Conservation (phyloP, 2,113 vertebrate species). For the Hydropotes inermis region DNA sequence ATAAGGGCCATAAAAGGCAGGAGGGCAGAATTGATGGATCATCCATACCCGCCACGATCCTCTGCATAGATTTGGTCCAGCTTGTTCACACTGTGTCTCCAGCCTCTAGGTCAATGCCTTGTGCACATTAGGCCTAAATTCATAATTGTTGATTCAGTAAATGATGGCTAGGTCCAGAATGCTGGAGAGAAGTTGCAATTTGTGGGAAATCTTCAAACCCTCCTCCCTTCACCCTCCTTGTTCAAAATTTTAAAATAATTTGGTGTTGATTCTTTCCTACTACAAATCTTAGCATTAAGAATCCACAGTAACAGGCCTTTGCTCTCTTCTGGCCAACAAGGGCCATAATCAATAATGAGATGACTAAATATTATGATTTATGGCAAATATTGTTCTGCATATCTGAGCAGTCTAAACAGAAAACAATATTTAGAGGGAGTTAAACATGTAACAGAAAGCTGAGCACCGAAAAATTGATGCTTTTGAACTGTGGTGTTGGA, state of each 20-base stretch:
- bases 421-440: not conserved
- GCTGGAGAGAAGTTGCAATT: not conserved
- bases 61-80: not conserved
- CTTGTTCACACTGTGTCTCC: not conserved
- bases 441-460: not conserved
- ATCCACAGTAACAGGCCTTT: not conserved
- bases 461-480: too few relatives aligned
- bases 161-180: not conserved
- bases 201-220: not conserved
- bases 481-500: too few relatives aligned
- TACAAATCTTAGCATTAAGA: not conserved
- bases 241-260: not conserved
- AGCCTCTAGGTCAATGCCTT: not conserved
- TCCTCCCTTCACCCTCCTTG: not conserved
- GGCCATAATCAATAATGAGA: not conserved
- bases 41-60: rapidly evolving
- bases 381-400: not conserved
- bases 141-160: not conserved
- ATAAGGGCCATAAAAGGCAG: not conserved
- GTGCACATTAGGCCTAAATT: not conserved
- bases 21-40: not conserved
- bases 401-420: not conserved
- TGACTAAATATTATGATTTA: not conserved
- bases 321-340: not conserved
- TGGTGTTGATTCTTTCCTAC: not conserved